phyloP scores from a whole-genome alignment of 2,888 invertebrate species.

The Corythucha ciliata region DNA sequence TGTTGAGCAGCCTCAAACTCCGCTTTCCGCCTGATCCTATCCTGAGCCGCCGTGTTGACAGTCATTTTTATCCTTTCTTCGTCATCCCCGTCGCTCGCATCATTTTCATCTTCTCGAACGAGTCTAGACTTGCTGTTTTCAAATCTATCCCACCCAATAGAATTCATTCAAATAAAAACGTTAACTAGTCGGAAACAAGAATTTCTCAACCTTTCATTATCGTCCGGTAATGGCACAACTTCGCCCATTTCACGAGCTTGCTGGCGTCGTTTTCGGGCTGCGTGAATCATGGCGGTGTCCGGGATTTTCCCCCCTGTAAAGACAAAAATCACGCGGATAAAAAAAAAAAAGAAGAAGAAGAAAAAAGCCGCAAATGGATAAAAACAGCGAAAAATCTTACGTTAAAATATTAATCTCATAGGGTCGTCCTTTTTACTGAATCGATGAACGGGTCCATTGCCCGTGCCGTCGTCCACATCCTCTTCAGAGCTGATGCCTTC shows the following conservation, averaged over 20 bases:
- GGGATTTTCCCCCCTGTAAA: constrained; percentile 69
- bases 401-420: constrained; percentile 70
- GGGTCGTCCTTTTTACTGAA: constrained; percentile 54
- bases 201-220: constrained; percentile 29
- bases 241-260: constrained; percentile 74
- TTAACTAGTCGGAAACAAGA: too few relatives aligned
- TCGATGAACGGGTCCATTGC: constrained; percentile 47
- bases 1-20: constrained; percentile 66
- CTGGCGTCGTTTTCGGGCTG: constrained; percentile 88
- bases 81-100: constrained; percentile 73
- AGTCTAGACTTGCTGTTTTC: constrained; percentile 28
- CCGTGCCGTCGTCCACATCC: constrained; percentile 45
- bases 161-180: too few relatives aligned
- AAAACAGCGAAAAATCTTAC: too few relatives aligned
- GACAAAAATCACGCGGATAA: constrained; percentile 9
- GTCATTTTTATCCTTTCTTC: constrained; percentile 80
- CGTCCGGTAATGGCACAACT: constrained; percentile 49
- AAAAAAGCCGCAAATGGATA: constrained; percentile 13
- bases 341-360: neutral
- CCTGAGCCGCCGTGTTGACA: constrained; percentile 66
- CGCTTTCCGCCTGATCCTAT: constrained; percentile 65
- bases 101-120: constrained; percentile 62
- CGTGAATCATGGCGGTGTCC: constrained; percentile 96
- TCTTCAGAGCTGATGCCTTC: constrained; percentile 57
- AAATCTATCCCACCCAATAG: too few relatives aligned